Evolutionary conservation across 1,140 invertebrate genomes (phyloP), one percentile per base, ranked within the genome.

Genomic region (Delia radicum): DNA sequence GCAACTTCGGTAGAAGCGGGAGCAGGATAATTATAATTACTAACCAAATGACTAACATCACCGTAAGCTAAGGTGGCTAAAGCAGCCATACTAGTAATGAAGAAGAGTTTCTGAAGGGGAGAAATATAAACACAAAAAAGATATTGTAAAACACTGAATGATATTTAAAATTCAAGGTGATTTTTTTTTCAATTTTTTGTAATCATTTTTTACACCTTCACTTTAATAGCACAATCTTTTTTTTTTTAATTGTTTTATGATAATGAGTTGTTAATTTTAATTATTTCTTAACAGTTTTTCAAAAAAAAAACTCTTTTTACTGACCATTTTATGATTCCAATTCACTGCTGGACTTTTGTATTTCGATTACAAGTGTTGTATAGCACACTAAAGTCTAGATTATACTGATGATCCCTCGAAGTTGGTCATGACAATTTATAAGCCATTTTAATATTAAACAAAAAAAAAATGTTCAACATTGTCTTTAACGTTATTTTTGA

Each of bases 281-380:
- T 31, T 67, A 7, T 33, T 69, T 69, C 24, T 69, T 21, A 6
- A 10, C 12, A 28, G 3, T 33, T 37, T 21, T 69, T 33, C 8
- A 18, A 6, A n/a, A n/a, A n/a, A n/a, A n/a, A n/a, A n/a, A n/a
- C n/a, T n/a, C n/a, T n/a, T n/a, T n/a, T n/a, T n/a, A 69, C 65
- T 69, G 18, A 69, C 65, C 65, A 69, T 69, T 69, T 69, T 69
- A n/a, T n/a, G 65, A 33, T 33, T 69, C 21, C n/a, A 69, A 33
- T 55, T 55, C 37, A 31, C 29, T 33, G 8, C 3, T 33, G 4
- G 29, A 18, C 31, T n/a, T 18, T 69, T 31, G 28, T 37, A 21
- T 31, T 18, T 21, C 29, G 65, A n/a, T n/a, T n/a, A n/a, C n/a
- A n/a, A n/a, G n/a, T n/a, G 18, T 69, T 69, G 65, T 69, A 69